These are phyloP conservation scores for Pasiphila rectangulata DNA, from an alignment of 2,888 invertebrate species.

Conservation along the genomic window DNA sequence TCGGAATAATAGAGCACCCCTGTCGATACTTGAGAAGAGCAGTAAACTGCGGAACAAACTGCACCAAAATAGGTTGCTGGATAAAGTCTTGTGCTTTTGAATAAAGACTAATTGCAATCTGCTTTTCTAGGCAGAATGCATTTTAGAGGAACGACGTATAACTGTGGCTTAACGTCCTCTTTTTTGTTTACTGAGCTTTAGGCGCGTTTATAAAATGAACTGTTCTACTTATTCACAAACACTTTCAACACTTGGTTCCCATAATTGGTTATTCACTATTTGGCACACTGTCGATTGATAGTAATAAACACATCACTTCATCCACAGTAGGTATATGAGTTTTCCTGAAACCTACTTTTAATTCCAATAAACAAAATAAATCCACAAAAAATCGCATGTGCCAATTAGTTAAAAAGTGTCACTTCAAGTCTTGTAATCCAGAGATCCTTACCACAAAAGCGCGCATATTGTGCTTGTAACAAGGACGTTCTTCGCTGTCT, in stretches of 20 bases:
- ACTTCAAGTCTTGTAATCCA: conserved; percentile 30
- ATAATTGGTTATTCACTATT: conserved; percentile 44
- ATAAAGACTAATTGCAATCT: no score
- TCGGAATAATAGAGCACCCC: conserved; percentile 51
- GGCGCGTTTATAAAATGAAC: no score
- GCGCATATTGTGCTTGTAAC: conserved; percentile 69
- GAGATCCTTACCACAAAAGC: conserved; percentile 73
- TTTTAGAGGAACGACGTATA: no score
- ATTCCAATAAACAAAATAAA: conserved; percentile 26
- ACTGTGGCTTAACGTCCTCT: no score
- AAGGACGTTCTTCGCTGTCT: conserved; percentile 38
- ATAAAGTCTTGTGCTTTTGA: no score
- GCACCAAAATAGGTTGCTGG: no score
- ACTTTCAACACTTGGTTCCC: conserved; percentile 31
- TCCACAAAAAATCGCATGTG: conserved; percentile 52
- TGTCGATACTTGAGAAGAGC: no score
- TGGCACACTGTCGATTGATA: conserved; percentile 45
- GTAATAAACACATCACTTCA: conserved; percentile 64
- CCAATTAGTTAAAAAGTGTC: conserved; percentile 33
- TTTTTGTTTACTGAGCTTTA: no score
- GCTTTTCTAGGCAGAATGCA: no score
- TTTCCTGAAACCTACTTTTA: conserved; percentile 41
- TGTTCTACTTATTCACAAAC: conserved; percentile 17
- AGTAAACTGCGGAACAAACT: no score
- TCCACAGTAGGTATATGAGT: conserved; percentile 31